These are phyloP conservation scores for Hypselothyrea guttata DNA, from an alignment of 2,888 invertebrate genomes.

Conservation along the genomic window DNA sequence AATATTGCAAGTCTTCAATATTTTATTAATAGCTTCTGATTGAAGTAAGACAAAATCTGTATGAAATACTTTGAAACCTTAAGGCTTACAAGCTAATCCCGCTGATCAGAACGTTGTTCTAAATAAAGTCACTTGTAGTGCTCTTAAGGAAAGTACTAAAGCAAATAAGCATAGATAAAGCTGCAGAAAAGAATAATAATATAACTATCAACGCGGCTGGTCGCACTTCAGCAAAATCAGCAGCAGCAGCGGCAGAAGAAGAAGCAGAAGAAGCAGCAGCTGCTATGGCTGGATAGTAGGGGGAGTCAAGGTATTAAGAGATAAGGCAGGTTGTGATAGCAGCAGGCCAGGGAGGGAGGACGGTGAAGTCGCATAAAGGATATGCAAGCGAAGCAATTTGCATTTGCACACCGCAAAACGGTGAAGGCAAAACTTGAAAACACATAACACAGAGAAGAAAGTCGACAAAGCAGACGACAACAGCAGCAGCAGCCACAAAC, in stretches of 20 bases:
- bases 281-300: no score
- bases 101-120: no score
- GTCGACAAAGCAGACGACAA: constrained; percentile 46
- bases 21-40: no score
- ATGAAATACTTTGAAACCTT: no score
- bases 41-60: no score
- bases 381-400: constrained; percentile 76
- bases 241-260: constrained; percentile 30
- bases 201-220: constrained; percentile 68
- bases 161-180: neutral
- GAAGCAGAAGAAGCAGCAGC: neutral
- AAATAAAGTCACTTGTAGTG: no score
- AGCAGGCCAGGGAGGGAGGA: neutral
- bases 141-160: no score
- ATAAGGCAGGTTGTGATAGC: neutral
- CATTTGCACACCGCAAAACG: constrained; percentile 75
- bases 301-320: neutral
- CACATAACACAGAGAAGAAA: constrained; percentile 20
- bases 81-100: no score
- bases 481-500: constrained; percentile 38
- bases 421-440: constrained; percentile 70
- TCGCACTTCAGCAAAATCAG: constrained; percentile 61
- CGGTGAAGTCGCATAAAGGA: constrained; percentile 43
- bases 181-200: constrained; percentile 64
- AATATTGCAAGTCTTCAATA: no score